Percentiles rank a stretch among this genome's conserved stretches.
Evolutionary conservation across 2,113 vertebrate species (phyloP).

Genomic region (Corydoras maculifer): DNA sequence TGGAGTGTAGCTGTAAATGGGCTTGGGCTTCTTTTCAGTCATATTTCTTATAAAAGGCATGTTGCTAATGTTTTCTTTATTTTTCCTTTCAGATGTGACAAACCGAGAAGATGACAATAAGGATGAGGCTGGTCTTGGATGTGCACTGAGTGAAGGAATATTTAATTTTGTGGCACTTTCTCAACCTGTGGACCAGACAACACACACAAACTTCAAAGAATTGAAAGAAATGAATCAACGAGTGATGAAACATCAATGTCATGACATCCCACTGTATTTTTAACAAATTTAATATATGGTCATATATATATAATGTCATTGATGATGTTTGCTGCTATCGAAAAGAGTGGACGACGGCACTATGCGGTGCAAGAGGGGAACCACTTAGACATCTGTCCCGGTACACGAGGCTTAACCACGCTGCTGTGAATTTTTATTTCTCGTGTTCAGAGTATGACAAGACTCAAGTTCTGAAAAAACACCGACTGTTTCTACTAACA

Average conservation of each 20-base stretch:
- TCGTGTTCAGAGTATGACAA: too few species aligned
- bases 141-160: conserved; percentile 78
- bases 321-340: conserved; percentile 63
- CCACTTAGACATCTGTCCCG: not conserved
- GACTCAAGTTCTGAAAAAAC: too few species aligned
- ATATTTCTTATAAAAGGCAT: not conserved
- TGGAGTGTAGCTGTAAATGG: too few species aligned
- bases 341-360: conserved; percentile 49
- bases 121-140: conserved; percentile 39
- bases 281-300: conserved; percentile 52
- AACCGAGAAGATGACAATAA: conserved; percentile 80
- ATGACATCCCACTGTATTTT: conserved; percentile 43
- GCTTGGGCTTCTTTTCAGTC: too few species aligned
- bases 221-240: too few species aligned
- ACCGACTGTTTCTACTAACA: too few species aligned
- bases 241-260: conserved; percentile 1
- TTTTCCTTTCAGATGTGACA: conserved; percentile 79
- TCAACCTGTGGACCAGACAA: conserved; percentile 73
- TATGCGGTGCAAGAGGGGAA: conserved; percentile 46
- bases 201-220: conserved; percentile 18
- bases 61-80: not conserved
- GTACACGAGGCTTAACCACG: conserved; percentile 47
- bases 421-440: conserved; percentile 45
- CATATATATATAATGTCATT: conserved; percentile 30
- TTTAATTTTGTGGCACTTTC: conserved; percentile 78